Conservation (phyloP, 2,888 invertebrate genomes). For the Cryptocephalus primarius region DNA sequence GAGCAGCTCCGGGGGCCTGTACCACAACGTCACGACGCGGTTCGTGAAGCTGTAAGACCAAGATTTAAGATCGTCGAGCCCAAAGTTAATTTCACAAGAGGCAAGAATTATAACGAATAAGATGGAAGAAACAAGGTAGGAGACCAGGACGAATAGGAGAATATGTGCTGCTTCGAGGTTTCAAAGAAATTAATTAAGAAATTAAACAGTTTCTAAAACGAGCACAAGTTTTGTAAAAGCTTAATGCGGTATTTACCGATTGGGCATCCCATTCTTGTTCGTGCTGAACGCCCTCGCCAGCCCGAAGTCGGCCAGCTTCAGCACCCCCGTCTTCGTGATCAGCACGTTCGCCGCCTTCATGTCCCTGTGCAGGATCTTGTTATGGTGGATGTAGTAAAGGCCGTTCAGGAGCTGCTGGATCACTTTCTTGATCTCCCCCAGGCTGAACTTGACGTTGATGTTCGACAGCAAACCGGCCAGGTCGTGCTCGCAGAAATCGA, state of each 20-base stretch:
- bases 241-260: slow-evolving; percentile 43
- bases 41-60: slow-evolving; percentile 74
- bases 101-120: too few species aligned
- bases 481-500: slow-evolving; percentile 98
- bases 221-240: too few species aligned
- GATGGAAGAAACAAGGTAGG: too few species aligned
- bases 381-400: slow-evolving; percentile 92
- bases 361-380: slow-evolving; percentile 89
- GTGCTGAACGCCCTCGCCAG: slow-evolving; percentile 88
- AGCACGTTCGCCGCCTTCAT: slow-evolving; percentile 99
- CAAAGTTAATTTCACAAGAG: too few species aligned
- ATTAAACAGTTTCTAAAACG: too few species aligned
- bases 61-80: too few species aligned
- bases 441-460: slow-evolving; percentile 87
- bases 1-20: slow-evolving; percentile 61
- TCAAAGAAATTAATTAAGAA: too few species aligned
- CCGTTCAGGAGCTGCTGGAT: slow-evolving; percentile 80
- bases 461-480: slow-evolving; percentile 92
- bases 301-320: slow-evolving; percentile 97
- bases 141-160: too few species aligned
- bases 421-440: slow-evolving; percentile 94
- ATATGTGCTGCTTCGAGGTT: too few species aligned
- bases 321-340: slow-evolving; percentile 86
- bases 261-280: slow-evolving; percentile 73
- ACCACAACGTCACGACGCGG: slow-evolving; percentile 95